Conservation (phyloP, 2,888 invertebrate genomes). For the Blastobasis adustella region DNA sequence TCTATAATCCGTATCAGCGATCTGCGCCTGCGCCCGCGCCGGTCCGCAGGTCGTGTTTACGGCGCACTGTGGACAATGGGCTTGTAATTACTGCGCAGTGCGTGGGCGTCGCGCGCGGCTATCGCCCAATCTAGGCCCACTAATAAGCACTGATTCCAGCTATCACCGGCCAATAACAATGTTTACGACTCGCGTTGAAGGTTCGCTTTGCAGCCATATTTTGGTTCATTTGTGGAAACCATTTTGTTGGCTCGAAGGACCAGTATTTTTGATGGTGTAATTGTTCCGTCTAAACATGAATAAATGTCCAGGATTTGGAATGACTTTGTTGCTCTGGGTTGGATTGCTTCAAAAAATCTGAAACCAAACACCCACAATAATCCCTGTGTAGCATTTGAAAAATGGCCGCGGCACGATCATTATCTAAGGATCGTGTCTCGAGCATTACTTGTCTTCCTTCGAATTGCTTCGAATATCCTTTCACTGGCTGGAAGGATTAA, state of each 20-base stretch:
- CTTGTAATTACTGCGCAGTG: slow-evolving; percentile 5
- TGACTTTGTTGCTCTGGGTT: too few relatives aligned
- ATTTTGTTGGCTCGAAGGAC: too few relatives aligned
- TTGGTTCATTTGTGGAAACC: too few relatives aligned
- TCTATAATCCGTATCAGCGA: background rate
- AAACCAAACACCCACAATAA: too few relatives aligned
- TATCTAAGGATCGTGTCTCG: slow-evolving; percentile 29
- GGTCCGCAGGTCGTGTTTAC: slow-evolving; percentile 7
- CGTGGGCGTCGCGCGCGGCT: slow-evolving; percentile 2
- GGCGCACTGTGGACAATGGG: slow-evolving; percentile 7
- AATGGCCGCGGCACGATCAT: slow-evolving; percentile 5
- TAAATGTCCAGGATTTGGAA: too few relatives aligned
- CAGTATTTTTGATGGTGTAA: too few relatives aligned
- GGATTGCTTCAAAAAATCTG: too few relatives aligned
- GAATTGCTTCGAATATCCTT: slow-evolving; percentile 2
- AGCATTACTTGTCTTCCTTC: slow-evolving; percentile 20
- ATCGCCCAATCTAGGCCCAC: slow-evolving; percentile 6
- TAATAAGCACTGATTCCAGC: slow-evolving; percentile 9
- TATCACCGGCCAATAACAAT: too few relatives aligned
- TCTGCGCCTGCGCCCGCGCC: background rate
- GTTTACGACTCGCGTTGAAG: too few relatives aligned
- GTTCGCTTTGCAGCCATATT: too few relatives aligned
- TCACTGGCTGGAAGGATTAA: slow-evolving; percentile 6
- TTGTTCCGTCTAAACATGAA: too few relatives aligned
- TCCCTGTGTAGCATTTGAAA: background rate